Conservation (phyloP, 2,797 vertebrate genomes). For the Holocentrus rufus region DNA sequence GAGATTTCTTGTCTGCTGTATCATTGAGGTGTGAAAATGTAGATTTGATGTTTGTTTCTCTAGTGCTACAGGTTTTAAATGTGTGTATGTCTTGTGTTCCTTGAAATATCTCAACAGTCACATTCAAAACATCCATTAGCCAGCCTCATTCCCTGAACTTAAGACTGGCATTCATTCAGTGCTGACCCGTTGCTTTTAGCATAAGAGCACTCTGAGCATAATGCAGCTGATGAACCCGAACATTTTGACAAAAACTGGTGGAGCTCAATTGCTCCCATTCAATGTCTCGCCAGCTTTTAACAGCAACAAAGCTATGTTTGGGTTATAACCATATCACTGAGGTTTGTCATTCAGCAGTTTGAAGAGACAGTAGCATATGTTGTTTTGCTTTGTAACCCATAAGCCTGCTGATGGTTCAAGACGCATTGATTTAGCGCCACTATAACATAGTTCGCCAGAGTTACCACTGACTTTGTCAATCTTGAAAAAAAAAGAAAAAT, state of each 20-base stretch:
- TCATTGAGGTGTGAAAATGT: constrained; percentile 43
- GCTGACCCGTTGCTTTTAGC: constrained; percentile 34
- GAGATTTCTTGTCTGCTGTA: constrained; percentile 44
- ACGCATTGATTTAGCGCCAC: too few relatives aligned
- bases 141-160: constrained; percentile 25
- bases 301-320: too few relatives aligned
- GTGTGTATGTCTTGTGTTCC: constrained; percentile 13
- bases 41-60: constrained; percentile 52
- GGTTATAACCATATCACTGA: too few relatives aligned
- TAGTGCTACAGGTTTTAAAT: constrained; percentile 12
- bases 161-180: constrained; percentile 36
- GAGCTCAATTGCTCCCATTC: too few relatives aligned
- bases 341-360: too few relatives aligned
- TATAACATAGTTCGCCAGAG: too few relatives aligned
- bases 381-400: too few relatives aligned
- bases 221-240: background rate
- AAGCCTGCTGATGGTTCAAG: too few relatives aligned
- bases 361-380: too few relatives aligned
- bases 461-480: too few relatives aligned
- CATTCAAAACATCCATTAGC: constrained; percentile 44
- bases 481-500: background rate
- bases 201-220: constrained; percentile 4
- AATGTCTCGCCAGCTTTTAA: too few relatives aligned
- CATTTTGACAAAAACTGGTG: too few relatives aligned
- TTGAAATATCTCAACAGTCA: constrained; percentile 26